Conservation (phyloP, 1,140 invertebrate genomes). For the Galleria mellonella region DNA sequence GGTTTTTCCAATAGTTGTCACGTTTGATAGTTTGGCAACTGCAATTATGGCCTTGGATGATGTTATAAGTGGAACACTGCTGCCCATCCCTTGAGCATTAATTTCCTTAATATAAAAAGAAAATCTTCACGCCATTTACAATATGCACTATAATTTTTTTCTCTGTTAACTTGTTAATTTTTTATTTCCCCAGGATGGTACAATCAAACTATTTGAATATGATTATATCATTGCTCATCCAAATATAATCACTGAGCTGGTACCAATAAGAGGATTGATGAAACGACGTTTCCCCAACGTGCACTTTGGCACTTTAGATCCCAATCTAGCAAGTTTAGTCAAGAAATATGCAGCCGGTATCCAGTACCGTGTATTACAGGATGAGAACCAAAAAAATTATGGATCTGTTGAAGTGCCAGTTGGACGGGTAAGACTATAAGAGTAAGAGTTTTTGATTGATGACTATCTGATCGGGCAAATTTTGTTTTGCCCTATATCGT, state of each 20-base stretch:
- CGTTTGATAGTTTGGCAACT: too few relatives aligned
- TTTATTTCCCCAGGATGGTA: slow-evolving; percentile 74
- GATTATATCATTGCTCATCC: slow-evolving; percentile 84
- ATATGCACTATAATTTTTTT: too few relatives aligned
- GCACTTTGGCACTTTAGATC: slow-evolving; percentile 79
- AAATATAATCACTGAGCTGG: slow-evolving; percentile 84
- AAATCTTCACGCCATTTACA: too few relatives aligned
- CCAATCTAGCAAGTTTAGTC: slow-evolving; percentile 77
- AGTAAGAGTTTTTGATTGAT: too few relatives aligned
- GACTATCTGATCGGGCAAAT: too few relatives aligned
- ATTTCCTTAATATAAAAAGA: too few relatives aligned
- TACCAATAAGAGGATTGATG: slow-evolving; percentile 82
- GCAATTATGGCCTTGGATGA: too few relatives aligned
- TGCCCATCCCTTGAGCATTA: too few relatives aligned
- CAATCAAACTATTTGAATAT: slow-evolving; percentile 81
- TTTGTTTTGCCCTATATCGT: too few relatives aligned
- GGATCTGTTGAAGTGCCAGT: slow-evolving; percentile 78
- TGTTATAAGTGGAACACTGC: too few relatives aligned
- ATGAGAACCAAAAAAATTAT: slow-evolving; percentile 81
- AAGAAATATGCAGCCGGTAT: slow-evolving; percentile 79
- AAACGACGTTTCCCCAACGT: slow-evolving; percentile 84
- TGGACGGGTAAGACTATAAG: slow-evolving; percentile 76
- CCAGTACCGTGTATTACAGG: slow-evolving; percentile 77
- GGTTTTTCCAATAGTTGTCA: too few relatives aligned
- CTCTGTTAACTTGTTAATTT: too few relatives aligned